Evolutionary conservation across 2,113 vertebrate genomes (phyloP).

Genomic region (Pteruthius melanotis): DNA sequence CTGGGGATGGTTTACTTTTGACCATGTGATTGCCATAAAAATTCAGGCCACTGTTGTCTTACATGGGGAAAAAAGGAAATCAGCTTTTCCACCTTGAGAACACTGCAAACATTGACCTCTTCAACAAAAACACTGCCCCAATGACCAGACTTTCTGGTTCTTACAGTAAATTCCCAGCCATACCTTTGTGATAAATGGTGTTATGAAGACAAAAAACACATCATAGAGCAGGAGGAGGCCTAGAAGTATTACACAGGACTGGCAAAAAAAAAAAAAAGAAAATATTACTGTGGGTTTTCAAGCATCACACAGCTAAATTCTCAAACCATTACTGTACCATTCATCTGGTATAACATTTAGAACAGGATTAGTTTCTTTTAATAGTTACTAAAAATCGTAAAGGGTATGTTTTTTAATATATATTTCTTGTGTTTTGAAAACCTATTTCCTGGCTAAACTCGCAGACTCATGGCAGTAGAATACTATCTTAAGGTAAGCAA

Average conservation of each 20-base stretch:
- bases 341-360: background rate
- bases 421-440: background rate
- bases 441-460: background rate
- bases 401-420: background rate
- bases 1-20: background rate
- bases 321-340: background rate
- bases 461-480: background rate
- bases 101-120: background rate
- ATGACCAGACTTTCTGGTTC: background rate
- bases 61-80: background rate
- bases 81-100: background rate
- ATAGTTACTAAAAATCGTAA: background rate
- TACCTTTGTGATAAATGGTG: constrained; percentile 96
- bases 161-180: background rate
- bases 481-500: background rate
- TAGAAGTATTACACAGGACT: constrained; percentile 95
- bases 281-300: background rate
- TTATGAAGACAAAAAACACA: constrained; percentile 98
- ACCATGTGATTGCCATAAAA: background rate
- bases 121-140: background rate
- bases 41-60: background rate
- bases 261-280: background rate
- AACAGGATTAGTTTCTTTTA: background rate
- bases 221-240: constrained; percentile 93
- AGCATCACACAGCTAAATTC: background rate